phyloP scores from a whole-genome alignment of 2,888 invertebrate genomes.

The Conchocele bisecta region DNA sequence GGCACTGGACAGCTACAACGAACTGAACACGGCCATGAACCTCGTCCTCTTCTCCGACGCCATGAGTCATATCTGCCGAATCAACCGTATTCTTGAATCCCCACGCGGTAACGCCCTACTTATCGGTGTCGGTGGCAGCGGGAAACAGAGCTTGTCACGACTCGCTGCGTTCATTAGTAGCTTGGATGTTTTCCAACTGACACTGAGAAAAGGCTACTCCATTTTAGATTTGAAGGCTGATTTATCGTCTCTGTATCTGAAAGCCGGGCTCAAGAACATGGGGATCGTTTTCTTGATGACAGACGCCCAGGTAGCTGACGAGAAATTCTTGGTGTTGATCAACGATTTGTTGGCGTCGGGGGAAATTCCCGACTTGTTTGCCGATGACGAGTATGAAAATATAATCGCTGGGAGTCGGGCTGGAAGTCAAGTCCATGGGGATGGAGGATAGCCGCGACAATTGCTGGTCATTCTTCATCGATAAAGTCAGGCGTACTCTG shows the following conservation, averaged over 20 bases:
- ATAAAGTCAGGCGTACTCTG: constrained; percentile 91
- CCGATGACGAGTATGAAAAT: constrained; percentile 97
- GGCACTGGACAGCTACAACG: constrained; percentile 96
- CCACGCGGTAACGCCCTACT: constrained; percentile 96
- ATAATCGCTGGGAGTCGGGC: constrained; percentile 88
- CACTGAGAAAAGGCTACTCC: constrained; percentile 93
- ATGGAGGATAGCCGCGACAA: constrained; percentile 95
- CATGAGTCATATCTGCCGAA: constrained; percentile 95
- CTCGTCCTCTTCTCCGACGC: constrained; percentile 98
- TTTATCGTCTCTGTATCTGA: constrained; percentile 92
- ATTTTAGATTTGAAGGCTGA: constrained; percentile 92
- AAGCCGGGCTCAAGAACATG: constrained; percentile 96
- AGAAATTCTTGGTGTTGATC: constrained; percentile 96
- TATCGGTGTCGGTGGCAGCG: constrained; percentile 97
- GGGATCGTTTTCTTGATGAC: constrained; percentile 98
- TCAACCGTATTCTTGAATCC: constrained; percentile 96
- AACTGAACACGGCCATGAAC: constrained; percentile 98
- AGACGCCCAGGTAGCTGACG: constrained; percentile 97
- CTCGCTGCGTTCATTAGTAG: constrained; percentile 97
- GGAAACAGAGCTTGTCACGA: constrained; percentile 95
- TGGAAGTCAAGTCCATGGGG: constrained; percentile 88
- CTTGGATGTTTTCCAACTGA: constrained; percentile 96
- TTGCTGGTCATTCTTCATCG: constrained; percentile 99
- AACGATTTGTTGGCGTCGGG: constrained; percentile 98
- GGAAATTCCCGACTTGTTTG: constrained; percentile 96